Conservation (phyloP, 2,888 invertebrate genomes). For the Prostheceraeus crozeri region DNA sequence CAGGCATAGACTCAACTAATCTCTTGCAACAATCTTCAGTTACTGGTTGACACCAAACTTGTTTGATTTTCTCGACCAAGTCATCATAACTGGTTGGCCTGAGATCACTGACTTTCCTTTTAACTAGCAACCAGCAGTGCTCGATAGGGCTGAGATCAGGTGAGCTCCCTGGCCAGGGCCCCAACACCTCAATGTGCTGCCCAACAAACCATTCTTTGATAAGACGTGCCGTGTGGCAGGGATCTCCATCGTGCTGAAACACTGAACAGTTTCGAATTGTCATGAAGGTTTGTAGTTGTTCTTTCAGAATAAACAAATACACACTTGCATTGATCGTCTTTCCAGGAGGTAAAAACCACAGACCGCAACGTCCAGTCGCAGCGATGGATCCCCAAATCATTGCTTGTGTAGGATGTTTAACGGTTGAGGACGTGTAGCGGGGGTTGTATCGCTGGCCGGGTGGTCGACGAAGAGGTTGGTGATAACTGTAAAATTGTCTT, state of each 20-base stretch:
- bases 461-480: conserved; percentile 4
- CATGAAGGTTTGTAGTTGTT: not conserved
- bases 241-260: conserved; percentile 16
- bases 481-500: conserved; percentile 1
- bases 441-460: not conserved
- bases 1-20: no score
- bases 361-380: conserved; percentile 10
- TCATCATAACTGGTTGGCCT: no score
- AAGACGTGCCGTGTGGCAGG: not conserved
- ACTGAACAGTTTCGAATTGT: not conserved
- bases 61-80: no score
- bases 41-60: no score
- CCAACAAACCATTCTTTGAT: conserved; percentile 1
- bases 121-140: conserved; percentile 23
- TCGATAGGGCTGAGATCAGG: conserved; percentile 9
- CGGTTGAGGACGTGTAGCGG: conserved; percentile 7
- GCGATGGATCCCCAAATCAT: conserved; percentile 12
- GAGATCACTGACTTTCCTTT: no score
- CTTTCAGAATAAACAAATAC: conserved; percentile 11
- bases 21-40: no score
- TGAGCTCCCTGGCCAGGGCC: conserved; percentile 12
- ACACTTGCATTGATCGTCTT: conserved; percentile 8
- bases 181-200: conserved; percentile 4
- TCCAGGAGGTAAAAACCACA: conserved; percentile 3
- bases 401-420: not conserved